Base-by-base conservation (phyloP, 2,797 vertebrate genomes). In the Rhyacichthys aspro region DNA sequence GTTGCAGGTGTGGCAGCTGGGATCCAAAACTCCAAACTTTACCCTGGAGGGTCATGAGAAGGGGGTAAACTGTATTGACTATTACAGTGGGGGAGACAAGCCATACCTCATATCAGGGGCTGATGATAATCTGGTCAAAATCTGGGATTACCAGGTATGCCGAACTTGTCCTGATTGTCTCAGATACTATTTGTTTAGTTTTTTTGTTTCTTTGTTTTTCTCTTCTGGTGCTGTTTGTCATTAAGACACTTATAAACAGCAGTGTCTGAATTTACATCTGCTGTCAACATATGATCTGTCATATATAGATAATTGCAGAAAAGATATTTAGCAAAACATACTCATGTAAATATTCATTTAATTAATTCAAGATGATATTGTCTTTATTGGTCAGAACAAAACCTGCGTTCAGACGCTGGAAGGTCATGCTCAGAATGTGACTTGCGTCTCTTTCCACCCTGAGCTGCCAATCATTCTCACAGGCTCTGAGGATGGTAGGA, bases 101-200 rank as follows among this genome's bases (percentile, higher is more conserved):
- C 96, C 96, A 0, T 98, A 98, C 72, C 94, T 98, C 63, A 96
- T 98, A 68, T 98, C 96, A 12, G 96, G 96, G 42, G 96, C 96
- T n/a, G 96, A 98, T 55, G 96, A 98, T 68, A 91, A 92, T 9
- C 88, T 96, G 55, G 95, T 98, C 59, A 98, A 97, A 82, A 97
- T 98, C 85, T 98, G 96, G 96, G 96, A 98, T 79, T 98, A 98
- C 73, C 96, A 98, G 95, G 96, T 97, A 64, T n/a, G n/a, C 23
- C 63, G 64, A 57, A 28, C 23, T 5, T 28, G 4, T 28, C 4
- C 23, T 2, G 23, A 28, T 5, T 28, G 4, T 28, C 23, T 28
- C 23, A 28, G 23, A 28, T 28, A 28, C 7, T 28, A 6, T 28
- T 28, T n/a, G n/a, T n/a, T n/a, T n/a, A n/a, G n/a, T n/a, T n/a